Evolutionary conservation across 2,888 invertebrate species (phyloP).

Genomic region (Epinotia nisella): DNA sequence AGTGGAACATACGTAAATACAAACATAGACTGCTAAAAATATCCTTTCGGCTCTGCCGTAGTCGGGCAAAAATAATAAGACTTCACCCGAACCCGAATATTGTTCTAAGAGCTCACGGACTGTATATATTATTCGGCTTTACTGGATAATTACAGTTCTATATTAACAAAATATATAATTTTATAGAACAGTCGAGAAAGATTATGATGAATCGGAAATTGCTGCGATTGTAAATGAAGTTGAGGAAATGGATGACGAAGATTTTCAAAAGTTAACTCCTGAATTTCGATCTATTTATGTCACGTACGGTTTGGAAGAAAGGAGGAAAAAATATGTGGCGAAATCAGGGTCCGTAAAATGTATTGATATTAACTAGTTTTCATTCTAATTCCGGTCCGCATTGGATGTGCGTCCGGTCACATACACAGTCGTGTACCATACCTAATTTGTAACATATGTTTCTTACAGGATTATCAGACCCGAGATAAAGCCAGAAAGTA

Average conservation of each 20-base stretch:
- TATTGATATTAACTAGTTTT: background rate
- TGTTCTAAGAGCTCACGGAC: too few species aligned
- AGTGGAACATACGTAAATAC: too few species aligned
- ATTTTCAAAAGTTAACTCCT: conserved; percentile 64
- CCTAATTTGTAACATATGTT: background rate
- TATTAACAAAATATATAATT: background rate
- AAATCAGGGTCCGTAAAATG: conserved; percentile 50
- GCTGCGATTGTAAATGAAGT: conserved; percentile 61
- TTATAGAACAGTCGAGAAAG: conserved; percentile 59
- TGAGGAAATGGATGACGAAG: conserved; percentile 70
- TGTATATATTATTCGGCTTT: background rate
- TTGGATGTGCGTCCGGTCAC: conserved; percentile 1
- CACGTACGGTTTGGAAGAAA: conserved; percentile 64
- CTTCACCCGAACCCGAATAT: too few species aligned
- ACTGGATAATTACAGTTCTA: background rate
- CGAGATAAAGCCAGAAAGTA: background rate
- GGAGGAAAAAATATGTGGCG: conserved; percentile 62
- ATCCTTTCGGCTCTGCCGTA: too few species aligned
- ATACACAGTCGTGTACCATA: background rate
- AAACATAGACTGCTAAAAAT: too few species aligned
- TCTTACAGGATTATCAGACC: background rate
- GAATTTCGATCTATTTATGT: conserved; percentile 72
- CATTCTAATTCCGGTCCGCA: background rate
- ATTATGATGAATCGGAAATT: conserved; percentile 70
- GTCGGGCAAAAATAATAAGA: too few species aligned